A percentile compares a stretch with the other conserved stretches of the same genome.
Conservation (phyloP, 2,888 invertebrate species). For the Orgyia antiqua region DNA sequence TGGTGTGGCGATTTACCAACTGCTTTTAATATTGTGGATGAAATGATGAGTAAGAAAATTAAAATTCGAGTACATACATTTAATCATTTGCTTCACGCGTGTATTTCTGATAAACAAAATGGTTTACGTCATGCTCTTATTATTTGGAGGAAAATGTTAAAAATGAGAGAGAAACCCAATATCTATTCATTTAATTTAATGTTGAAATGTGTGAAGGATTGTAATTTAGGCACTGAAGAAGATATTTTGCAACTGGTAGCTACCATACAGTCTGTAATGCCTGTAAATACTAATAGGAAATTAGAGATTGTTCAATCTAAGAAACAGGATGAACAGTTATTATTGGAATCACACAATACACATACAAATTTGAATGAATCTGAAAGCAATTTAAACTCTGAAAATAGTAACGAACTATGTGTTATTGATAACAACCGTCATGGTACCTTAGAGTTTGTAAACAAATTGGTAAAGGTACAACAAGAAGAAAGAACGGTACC, state of each 20-base stretch:
- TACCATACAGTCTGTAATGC: conserved; percentile 41
- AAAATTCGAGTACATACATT: conserved; percentile 82
- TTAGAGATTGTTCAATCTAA: conserved; percentile 4
- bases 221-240: conserved; percentile 83
- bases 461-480: conserved; percentile 19
- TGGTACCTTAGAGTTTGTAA: conserved; percentile 29
- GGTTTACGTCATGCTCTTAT: conserved; percentile 90
- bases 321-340: conserved; percentile 7
- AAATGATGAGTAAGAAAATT: conserved; percentile 84
- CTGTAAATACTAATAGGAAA: conserved; percentile 12
- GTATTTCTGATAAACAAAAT: conserved; percentile 85
- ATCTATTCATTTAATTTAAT: conserved; percentile 89
- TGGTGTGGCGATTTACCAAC: conserved; percentile 86
- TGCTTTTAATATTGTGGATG: conserved; percentile 90
- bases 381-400: neutral
- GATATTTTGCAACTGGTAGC: conserved; percentile 74
- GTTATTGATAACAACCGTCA: conserved; percentile 13
- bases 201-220: conserved; percentile 87
- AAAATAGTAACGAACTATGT: conserved; percentile 5
- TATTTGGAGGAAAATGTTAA: conserved; percentile 91
- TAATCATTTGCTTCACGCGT: conserved; percentile 90
- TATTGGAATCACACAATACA: conserved; percentile 6
- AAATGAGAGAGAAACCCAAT: conserved; percentile 81
- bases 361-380: neutral
- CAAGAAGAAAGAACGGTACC: conserved; percentile 62